Percentiles rank a stretch among this genome's conserved stretches.
Conservation (phyloP, 1,140 invertebrate species). For the Pissodes strobi region DNA sequence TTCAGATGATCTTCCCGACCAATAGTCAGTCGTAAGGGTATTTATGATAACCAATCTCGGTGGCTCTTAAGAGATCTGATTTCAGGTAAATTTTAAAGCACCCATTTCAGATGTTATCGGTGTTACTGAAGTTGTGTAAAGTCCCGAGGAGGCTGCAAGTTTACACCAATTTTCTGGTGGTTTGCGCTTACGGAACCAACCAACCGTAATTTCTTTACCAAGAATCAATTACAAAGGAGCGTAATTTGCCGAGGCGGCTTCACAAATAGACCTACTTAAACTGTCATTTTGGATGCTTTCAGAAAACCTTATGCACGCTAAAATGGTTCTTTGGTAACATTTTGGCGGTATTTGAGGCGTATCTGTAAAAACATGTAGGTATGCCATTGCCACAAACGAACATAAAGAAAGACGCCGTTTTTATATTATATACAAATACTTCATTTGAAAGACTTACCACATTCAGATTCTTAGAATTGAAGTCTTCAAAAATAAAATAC, state of each 20-base stretch:
- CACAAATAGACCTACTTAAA: conserved; percentile 31
- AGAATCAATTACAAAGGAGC: conserved; percentile 30
- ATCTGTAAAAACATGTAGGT: background rate
- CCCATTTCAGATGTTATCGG: conserved; percentile 41
- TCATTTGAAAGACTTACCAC: too few relatives aligned
- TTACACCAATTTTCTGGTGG: conserved; percentile 46
- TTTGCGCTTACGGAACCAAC: conserved; percentile 30
- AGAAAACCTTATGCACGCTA: background rate
- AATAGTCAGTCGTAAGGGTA: conserved; percentile 3
- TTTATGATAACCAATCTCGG: conserved; percentile 22
- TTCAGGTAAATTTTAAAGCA: conserved; percentile 22
- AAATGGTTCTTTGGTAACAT: conserved; percentile 1
- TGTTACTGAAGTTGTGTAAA: conserved; percentile 39
- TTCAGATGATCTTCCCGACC: background rate
- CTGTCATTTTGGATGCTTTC: conserved; percentile 16
- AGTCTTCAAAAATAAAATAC: too few relatives aligned
- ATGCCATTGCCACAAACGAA: too few relatives aligned
- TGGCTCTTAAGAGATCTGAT: conserved; percentile 16
- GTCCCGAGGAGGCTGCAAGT: conserved; percentile 37
- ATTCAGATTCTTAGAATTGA: too few relatives aligned
- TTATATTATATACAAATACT: too few relatives aligned
- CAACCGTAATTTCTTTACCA: conserved; percentile 24
- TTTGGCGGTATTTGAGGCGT: background rate
- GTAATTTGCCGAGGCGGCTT: conserved; percentile 42
- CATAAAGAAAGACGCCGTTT: too few relatives aligned